Conservation (phyloP, 2,888 invertebrate genomes). For the Salticus scenicus region DNA sequence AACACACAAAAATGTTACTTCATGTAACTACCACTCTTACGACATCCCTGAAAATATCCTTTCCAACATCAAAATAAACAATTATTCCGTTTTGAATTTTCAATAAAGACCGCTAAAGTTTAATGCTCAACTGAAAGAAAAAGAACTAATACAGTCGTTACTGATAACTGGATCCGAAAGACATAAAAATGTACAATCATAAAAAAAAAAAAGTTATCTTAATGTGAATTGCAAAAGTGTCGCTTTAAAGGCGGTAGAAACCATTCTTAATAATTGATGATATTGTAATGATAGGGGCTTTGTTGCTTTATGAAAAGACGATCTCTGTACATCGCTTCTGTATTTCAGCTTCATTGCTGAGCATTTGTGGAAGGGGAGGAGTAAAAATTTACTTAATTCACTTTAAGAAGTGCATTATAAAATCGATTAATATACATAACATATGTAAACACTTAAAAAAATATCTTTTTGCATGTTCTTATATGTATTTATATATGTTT, state of each 20-base stretch:
- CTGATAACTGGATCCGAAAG: neutral
- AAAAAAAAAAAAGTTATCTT: neutral
- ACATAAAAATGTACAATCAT: no score
- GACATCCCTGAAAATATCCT: neutral
- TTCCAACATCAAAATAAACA: neutral
- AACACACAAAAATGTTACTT: no score
- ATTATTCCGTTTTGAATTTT: neutral
- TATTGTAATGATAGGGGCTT: slow-evolving; percentile 55
- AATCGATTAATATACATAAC: no score
- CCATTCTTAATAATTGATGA: slow-evolving; percentile 53
- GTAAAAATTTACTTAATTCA: slow-evolving; percentile 23
- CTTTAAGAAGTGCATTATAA: no score
- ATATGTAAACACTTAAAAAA: no score
- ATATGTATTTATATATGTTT: no score
- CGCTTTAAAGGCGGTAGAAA: slow-evolving; percentile 19
- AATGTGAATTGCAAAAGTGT: slow-evolving; percentile 17
- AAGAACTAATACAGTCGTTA: neutral
- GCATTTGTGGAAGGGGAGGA: neutral
- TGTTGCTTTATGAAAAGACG: slow-evolving; percentile 41
- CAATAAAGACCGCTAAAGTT: neutral
- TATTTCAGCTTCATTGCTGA: slow-evolving; percentile 22
- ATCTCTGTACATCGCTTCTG: slow-evolving; percentile 15
- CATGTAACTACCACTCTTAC: no score
- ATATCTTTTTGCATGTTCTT: no score
- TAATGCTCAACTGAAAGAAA: neutral